phyloP scores from a whole-genome alignment of 1,140 invertebrate genomes.

The Drosophila nebulosa region DNA sequence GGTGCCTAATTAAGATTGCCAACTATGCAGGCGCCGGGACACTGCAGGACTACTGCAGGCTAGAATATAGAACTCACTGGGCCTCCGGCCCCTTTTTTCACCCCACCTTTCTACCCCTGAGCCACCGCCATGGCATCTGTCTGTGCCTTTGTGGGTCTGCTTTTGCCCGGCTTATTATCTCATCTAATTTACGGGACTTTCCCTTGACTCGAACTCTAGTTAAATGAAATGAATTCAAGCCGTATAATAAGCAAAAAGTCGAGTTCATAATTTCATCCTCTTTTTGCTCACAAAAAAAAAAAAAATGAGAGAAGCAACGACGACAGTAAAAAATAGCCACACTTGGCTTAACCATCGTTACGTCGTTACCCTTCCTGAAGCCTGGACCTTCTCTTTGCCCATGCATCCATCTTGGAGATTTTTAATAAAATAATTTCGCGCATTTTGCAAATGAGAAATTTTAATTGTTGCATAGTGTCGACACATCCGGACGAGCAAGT shows the following conservation, averaged over 20 bases:
- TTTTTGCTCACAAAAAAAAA: neutral
- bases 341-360: conserved; percentile 16
- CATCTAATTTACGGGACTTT: conserved; percentile 48
- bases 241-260: conserved; percentile 45
- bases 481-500: conserved; percentile 7
- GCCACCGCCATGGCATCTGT: no score
- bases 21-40: conserved; percentile 22
- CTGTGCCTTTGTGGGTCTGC: neutral
- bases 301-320: neutral
- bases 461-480: conserved; percentile 40
- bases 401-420: neutral
- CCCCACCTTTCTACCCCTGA: no score
- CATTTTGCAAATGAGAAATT: conserved; percentile 36
- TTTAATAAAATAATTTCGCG: conserved; percentile 33
- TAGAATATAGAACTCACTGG: neutral
- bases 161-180: conserved; percentile 50
- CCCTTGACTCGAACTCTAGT: conserved; percentile 10
- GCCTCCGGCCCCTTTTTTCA: neutral
- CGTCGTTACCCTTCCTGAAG: neutral
- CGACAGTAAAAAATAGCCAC: conserved; percentile 37
- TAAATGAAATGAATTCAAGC: conserved; percentile 63
- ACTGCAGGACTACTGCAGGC: neutral
- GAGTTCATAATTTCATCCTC: neutral
- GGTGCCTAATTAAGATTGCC: conserved; percentile 51
- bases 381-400: no score